Base-by-base conservation (phyloP, 2,797 vertebrate genomes). In the Acanthornis magna region DNA sequence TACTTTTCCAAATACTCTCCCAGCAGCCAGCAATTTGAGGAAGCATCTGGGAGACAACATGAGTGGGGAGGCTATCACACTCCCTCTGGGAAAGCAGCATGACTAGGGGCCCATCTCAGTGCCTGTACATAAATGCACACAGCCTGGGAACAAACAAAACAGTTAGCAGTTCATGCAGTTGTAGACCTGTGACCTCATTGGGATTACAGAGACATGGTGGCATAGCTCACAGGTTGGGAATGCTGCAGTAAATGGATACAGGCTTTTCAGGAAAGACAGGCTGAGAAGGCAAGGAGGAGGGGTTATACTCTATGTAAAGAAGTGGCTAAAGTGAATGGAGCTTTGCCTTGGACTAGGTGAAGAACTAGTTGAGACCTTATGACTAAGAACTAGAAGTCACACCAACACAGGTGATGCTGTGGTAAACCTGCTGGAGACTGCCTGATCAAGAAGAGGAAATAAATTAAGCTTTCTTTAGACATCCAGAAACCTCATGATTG, bases 201-300 rank as follows among this genome's bases (percentile, higher is more conserved):
- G 75, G 53, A 73, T 89, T 79, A n/a, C 65, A 91, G 66, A 58
- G 60, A 43, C 45, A 10, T 38, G 61, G 43, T 88, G 82, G 75
- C 61, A 32, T n/a, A 76, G 60, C 63, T 96, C 71, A 76, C 3
- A 20, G 38, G 45, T 63, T 7, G 11, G 57, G 87, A 88, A 85
- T 80, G 85, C 57, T 88, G 50, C 65, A 67, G 42, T 29, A 48
- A 91, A 34, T 5, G 25, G 71, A 53, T 79, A 85, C 93, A 92
- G 81, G 87, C 71, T 96, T 94, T 96, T 95, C 91, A 89, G 82
- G 94, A 91, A 94, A 91, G 55, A 79, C 92, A 85, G 67, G 86
- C 63, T 91, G 53, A 4, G 29, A 92, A 77, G 40, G 55, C 67
- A 91, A 70, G 55, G 26, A 89, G 78, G 26, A 87, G 29, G 8